Base-by-base conservation (phyloP, 2,888 invertebrate genomes). In the Stenurella melanura region DNA sequence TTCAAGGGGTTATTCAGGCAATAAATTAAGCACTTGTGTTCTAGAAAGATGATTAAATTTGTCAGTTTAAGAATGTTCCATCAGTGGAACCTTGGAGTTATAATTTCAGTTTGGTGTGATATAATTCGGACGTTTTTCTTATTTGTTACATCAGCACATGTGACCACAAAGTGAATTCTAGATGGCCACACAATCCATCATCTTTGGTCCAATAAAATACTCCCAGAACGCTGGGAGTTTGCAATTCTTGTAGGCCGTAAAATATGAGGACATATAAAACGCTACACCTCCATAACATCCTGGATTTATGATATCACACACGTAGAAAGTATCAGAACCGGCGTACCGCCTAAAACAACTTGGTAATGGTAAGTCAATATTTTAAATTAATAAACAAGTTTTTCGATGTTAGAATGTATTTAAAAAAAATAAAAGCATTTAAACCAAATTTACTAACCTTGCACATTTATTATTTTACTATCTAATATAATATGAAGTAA, bases 11-110 rank as follows among this genome's bases (percentile, higher is more conserved):
- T 42, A 71, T 76, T 70, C 57, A 56, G 73, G 75, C 76, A 75
- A 60, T 73, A 79, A 79, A 79, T 79, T 79, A 76, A 75, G 56
- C 58, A 30, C 71, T 71, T 38, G 42, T 67, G 64, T 56, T 34
- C 61, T 17, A 21, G 64, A 64, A 73, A 76, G 71, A 72, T 78
- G 69, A 78, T 69, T 68, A 73, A 73, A 78, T 72, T 78, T 75
- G 38, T 56, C 67, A 72, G 57, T 74, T 76, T 57, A 61, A 58
- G 38, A 63, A 50, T 19, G 42, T n/a, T 38, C 38, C 10, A 7
- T 1, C 9, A 7, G 38, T 7, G 38, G 7, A 38, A 38, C 38
- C 38, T 9, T 38, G 1, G 38, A 11, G 11, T 11, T 38, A 9
- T 38, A 5, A 38, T 38, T 38, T 7, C 7, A 38, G 38, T 11